Evolutionary conservation across 2,797 vertebrate genomes (phyloP), one percentile per base, ranked within the genome.

Genomic region (Limosa lapponica): DNA sequence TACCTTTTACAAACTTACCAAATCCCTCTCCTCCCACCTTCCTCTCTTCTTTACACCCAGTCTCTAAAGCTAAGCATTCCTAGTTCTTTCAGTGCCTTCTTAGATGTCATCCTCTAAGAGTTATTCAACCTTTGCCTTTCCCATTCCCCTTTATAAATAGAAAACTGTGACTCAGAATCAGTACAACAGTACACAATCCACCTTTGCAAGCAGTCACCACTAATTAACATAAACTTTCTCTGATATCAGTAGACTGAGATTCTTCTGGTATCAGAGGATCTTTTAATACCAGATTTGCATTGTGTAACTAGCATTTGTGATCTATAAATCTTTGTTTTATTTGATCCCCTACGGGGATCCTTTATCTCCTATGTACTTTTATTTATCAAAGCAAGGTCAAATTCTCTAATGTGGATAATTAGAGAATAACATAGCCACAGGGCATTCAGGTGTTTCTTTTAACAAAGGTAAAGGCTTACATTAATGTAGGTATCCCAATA

Each of bases 361-460:
- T 4, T 10, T 13, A 52, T 11, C 3, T 51, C 25, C 25, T 49
- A 14, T 3, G 64, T 52, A 85, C 43, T 80, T 89, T 52, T 62
- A 55, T 48, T 94, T 84, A 86, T 82, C 77, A 80, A 69, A 90
- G 66, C 43, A 73, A 59, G 55, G 64, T 58, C 16, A 8, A 73
- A 62, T 55, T 78, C 34, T 87, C 67, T 70, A 25, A 87, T 69
- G 55, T 0, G 13, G n/a, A 8, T 75, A 89, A 93, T 90, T 77
- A 85, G 11, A 71, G 39, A 87, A 55, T 59, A 70, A 82, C 49
- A 66, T 25, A 48, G 90, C 83, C 78, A 92, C 36, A 57, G 81
- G 81, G 54, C 58, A 55, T 72, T 87, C 71, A 88, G 90, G 88
- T 90, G 89, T 57, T 96, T 51, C 89, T 90, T 93, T 82, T 49